These are phyloP conservation scores for Spilarctia lutea DNA, from an alignment of 2,888 invertebrate species.

Conservation along the genomic window DNA sequence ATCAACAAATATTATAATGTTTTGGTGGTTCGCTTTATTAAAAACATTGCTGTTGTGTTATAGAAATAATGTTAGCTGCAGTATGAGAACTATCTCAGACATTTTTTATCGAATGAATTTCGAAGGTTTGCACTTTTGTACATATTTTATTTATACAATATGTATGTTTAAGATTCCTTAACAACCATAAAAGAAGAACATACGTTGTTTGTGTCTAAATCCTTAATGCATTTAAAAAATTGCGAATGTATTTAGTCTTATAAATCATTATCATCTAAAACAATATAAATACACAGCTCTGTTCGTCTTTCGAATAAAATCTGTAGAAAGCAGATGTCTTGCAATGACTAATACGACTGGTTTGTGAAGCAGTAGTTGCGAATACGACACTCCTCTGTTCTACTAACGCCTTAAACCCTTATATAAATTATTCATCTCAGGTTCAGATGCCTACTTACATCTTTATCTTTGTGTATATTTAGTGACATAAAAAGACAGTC, in stretches of 20 bases:
- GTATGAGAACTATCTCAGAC: no score
- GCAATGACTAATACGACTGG: no score
- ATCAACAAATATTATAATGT: slow-evolving; percentile 28
- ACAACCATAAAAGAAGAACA: no score
- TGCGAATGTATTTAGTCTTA: not conserved
- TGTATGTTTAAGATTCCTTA: no score
- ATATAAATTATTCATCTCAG: no score
- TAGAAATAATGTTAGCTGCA: not conserved
- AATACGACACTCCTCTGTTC: no score
- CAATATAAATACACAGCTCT: no score
- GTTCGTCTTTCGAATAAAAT: no score
- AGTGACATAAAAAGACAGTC: slow-evolving; percentile 20
- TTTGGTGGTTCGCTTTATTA: slow-evolving; percentile 15
- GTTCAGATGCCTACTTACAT: not conserved
- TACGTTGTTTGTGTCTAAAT: not conserved
- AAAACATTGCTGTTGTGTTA: slow-evolving; percentile 7
- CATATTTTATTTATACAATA: not conserved
- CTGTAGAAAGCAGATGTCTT: no score
- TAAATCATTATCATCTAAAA: not conserved
- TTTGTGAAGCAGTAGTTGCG: no score
- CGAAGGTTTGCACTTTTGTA: not conserved
- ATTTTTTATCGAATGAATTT: not conserved
- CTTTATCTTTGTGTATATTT: not conserved
- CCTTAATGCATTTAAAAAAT: not conserved
- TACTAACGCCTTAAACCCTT: no score